Percentiles rank a stretch among this genome's conserved stretches.
Conservation (phyloP, 2,113 vertebrate genomes). For the Brienomyrus brachyistius region DNA sequence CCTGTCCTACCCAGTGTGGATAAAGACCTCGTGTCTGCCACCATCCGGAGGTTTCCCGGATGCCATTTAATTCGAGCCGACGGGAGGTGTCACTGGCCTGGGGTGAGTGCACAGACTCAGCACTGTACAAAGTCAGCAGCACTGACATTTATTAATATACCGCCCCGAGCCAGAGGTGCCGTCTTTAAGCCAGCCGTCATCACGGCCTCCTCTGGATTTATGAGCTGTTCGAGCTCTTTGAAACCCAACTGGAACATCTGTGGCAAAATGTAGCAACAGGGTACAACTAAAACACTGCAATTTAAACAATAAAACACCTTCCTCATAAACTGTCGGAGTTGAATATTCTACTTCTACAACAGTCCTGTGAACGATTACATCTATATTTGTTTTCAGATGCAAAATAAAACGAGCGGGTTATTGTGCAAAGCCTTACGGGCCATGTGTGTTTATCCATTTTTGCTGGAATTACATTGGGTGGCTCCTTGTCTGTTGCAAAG, state of each 20-base stretch:
- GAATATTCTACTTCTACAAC: neutral
- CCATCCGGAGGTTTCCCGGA: constrained; percentile 44
- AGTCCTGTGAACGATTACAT: neutral
- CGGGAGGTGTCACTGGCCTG: constrained; percentile 46
- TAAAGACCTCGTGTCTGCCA: constrained; percentile 55
- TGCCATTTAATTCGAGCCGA: constrained; percentile 50
- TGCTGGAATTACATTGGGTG: neutral
- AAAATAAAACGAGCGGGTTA: neutral
- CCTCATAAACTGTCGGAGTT: neutral
- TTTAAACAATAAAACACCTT: neutral
- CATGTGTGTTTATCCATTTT: neutral
- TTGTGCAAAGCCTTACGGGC: neutral
- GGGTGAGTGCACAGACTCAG: constrained; percentile 51
- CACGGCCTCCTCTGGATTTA: constrained; percentile 19
- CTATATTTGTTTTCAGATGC: neutral
- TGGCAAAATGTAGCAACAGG: neutral
- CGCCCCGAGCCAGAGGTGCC: constrained; percentile 40
- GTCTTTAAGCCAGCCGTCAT: constrained; percentile 36
- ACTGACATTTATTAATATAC: constrained; percentile 58
- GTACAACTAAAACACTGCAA: neutral
- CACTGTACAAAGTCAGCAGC: constrained; percentile 50
- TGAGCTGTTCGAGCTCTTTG: neutral
- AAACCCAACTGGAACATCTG: neutral
- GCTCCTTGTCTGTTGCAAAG: neutral
- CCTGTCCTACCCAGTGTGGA: constrained; percentile 43